Evolutionary conservation across 2,888 invertebrate species (phyloP).

Genomic region (Miltochrista miniata): DNA sequence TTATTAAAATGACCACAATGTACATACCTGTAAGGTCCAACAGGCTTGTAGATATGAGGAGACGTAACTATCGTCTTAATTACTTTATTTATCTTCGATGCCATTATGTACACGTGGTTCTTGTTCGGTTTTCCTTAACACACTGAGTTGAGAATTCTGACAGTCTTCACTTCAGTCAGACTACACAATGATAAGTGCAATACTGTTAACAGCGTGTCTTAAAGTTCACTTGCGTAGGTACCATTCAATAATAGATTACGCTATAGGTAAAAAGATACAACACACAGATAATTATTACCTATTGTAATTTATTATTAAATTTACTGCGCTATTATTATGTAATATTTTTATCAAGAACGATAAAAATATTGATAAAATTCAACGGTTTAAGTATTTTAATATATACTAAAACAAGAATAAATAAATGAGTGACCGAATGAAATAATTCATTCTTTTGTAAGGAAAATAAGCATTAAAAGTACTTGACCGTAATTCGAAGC

Average conservation of each 20-base stretch:
- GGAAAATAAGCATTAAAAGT: too few relatives aligned
- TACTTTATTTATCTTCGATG: background rate
- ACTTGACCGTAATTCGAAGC: too few relatives aligned
- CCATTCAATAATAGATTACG: background rate
- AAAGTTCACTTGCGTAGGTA: background rate
- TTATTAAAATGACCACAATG: background rate
- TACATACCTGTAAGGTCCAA: conserved; percentile 12
- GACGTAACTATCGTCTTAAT: conserved; percentile 7
- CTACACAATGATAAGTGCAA: background rate
- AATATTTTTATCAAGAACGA: too few relatives aligned
- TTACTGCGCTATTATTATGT: too few relatives aligned
- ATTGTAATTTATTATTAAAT: too few relatives aligned
- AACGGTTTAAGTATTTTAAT: too few relatives aligned
- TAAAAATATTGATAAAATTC: too few relatives aligned
- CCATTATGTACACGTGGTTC: background rate
- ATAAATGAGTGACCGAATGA: too few relatives aligned
- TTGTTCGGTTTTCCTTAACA: background rate
- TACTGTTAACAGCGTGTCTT: background rate
- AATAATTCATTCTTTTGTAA: too few relatives aligned
- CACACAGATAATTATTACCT: too few relatives aligned
- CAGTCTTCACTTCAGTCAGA: background rate
- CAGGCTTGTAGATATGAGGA: conserved; percentile 5
- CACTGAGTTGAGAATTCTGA: background rate
- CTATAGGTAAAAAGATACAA: background rate
- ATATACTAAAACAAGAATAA: too few relatives aligned